Conservation (phyloP, 2,888 invertebrate genomes). For the Rhorus exstirpatorius region DNA sequence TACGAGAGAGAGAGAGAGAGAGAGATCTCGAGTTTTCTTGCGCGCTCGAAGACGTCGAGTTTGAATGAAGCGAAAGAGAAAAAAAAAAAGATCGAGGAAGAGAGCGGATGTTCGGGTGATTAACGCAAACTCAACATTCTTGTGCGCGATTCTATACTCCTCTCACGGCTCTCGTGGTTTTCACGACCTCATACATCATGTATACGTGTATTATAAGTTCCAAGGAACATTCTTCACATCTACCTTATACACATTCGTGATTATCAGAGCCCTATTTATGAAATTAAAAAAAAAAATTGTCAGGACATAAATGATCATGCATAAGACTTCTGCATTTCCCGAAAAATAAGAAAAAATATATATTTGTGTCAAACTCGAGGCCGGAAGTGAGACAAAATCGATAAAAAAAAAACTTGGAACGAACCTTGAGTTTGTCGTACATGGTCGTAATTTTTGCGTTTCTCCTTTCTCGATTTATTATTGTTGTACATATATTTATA, state of each 20-base stretch:
- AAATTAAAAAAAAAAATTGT: no score
- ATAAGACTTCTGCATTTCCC: background rate
- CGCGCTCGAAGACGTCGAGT: constrained; percentile 44
- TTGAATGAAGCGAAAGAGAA: constrained; percentile 40
- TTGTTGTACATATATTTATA: constrained; percentile 8
- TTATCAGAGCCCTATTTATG: no score
- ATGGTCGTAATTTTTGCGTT: constrained; percentile 33
- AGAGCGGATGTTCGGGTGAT: constrained; percentile 70
- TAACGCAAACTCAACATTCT: constrained; percentile 68
- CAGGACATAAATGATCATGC: no score
- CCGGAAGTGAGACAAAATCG: constrained; percentile 19
- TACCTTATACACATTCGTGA: constrained; percentile 12
- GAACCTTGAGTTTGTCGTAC: constrained; percentile 48
- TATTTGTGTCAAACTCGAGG: no score
- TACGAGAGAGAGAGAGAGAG: constrained; percentile 4
- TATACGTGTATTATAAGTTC: constrained; percentile 6
- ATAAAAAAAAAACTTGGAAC: constrained; percentile 1
- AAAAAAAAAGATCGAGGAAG: constrained; percentile 56
- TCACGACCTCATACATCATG: constrained; percentile 54
- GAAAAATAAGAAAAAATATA: no score
- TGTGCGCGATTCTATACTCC: constrained; percentile 46
- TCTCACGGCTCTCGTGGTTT: constrained; percentile 49
- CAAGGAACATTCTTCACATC: background rate
- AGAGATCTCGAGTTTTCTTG: constrained; percentile 23
- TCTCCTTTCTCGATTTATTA: constrained; percentile 20